These are phyloP conservation scores for Spea hammondii DNA, from an alignment of 2,797 vertebrate species.

Conservation along the genomic window DNA sequence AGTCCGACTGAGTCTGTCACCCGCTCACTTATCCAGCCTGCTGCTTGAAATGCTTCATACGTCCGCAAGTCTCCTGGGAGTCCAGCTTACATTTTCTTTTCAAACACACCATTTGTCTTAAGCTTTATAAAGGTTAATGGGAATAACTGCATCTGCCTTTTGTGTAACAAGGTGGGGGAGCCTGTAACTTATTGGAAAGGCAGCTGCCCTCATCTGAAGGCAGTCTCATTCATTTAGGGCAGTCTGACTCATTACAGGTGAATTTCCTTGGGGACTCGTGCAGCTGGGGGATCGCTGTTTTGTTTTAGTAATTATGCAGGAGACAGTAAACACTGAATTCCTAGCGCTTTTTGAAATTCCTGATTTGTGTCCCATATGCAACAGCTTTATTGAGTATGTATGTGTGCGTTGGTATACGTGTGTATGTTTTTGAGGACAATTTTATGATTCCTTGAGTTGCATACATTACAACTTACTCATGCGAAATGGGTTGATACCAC, in stretches of 20 bases:
- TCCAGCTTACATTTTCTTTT: slow-evolving; percentile 45
- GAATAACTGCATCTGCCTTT: slow-evolving; percentile 34
- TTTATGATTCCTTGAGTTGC: no score
- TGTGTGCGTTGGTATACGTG: no score
- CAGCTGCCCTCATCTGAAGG: slow-evolving; percentile 9
- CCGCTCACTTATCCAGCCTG: slow-evolving; percentile 49
- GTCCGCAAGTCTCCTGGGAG: slow-evolving; percentile 17
- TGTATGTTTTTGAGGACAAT: no score
- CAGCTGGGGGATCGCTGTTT: background rate
- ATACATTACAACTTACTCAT: no score
- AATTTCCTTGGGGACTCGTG: slow-evolving; percentile 18
- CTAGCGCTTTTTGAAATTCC: no score
- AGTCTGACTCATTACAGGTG: slow-evolving; percentile 25
- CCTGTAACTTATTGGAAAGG: slow-evolving; percentile 24
- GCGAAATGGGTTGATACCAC: no score
- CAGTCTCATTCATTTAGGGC: slow-evolving; percentile 37
- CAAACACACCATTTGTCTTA: slow-evolving; percentile 49
- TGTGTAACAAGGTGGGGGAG: slow-evolving; percentile 35
- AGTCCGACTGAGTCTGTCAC: slow-evolving; percentile 42
- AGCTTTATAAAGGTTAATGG: slow-evolving; percentile 49
- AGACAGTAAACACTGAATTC: background rate
- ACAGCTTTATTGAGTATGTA: no score
- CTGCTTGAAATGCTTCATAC: slow-evolving; percentile 43
- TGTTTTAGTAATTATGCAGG: background rate
- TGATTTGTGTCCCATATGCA: no score